Percentiles rank a stretch among this genome's conserved stretches.
Conservation (phyloP, 2,113 vertebrate genomes). For the Cervus canadensis region DNA sequence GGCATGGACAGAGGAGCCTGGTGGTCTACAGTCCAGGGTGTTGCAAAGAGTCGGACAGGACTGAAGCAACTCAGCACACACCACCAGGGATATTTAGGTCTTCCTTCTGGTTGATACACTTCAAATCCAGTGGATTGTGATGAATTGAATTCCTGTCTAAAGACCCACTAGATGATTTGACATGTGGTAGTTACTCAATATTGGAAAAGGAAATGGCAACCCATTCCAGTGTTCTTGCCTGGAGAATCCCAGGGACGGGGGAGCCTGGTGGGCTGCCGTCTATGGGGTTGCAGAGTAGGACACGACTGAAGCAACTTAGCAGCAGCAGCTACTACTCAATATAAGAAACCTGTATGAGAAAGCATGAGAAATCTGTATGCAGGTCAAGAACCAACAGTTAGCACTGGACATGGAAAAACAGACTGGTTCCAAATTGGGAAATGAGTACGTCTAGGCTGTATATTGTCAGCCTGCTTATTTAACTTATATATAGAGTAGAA, state of each 20-base stretch:
- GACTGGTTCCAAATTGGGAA: neutral
- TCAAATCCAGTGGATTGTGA: neutral
- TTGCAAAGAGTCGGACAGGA: neutral
- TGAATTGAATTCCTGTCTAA: neutral
- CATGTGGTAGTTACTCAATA: neutral
- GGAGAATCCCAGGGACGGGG: too few relatives aligned
- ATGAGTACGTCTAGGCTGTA: neutral
- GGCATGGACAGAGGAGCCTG: neutral
- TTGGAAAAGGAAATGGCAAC: too few relatives aligned
- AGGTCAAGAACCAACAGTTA: neutral
- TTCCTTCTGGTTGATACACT: neutral
- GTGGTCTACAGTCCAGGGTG: neutral
- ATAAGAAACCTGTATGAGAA: neutral
- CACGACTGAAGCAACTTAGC: too few relatives aligned
- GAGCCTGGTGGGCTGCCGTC: too few relatives aligned
- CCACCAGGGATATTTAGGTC: neutral
- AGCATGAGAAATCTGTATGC: neutral
- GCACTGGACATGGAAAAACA: neutral
- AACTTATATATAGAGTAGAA: neutral
- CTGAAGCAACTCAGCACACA: neutral
- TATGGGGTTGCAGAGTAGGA: too few relatives aligned
- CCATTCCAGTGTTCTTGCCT: too few relatives aligned
- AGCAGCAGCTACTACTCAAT: neutral
- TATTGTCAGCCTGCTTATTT: neutral
- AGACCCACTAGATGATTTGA: neutral